phyloP scores from a whole-genome alignment of 2,797 vertebrate species.

The Falco biarmicus region DNA sequence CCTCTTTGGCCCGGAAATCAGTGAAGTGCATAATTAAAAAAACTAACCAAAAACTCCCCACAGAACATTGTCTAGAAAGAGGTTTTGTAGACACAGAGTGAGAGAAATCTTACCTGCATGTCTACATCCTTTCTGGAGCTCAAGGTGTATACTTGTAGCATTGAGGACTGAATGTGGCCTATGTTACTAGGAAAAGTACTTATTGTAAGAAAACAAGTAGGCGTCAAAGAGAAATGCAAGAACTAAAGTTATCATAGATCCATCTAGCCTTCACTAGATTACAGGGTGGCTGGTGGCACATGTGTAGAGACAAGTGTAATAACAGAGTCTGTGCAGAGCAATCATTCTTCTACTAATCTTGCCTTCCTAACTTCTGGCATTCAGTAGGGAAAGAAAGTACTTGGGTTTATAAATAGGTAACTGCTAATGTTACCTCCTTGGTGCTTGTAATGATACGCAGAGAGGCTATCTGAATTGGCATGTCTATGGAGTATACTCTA shows the following conservation, averaged over 20 bases:
- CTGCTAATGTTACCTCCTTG: conserved; percentile 3
- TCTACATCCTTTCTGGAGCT: neutral
- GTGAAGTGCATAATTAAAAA: neutral
- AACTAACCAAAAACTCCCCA: neutral
- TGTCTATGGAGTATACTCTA: neutral
- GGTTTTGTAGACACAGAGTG: neutral
- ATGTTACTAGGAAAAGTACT: conserved; percentile 1
- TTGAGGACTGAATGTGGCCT: neutral
- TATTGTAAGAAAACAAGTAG: conserved; percentile 17
- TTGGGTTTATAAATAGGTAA: conserved; percentile 35
- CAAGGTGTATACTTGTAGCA: neutral
- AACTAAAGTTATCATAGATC: conserved; percentile 41
- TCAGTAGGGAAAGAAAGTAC: neutral
- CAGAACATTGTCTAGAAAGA: neutral
- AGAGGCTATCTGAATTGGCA: neutral
- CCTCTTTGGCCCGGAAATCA: neutral
- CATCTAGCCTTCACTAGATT: conserved; percentile 51
- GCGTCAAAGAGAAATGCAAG: conserved; percentile 41
- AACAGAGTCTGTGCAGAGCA: conserved; percentile 48
- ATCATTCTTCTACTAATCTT: conserved; percentile 49
- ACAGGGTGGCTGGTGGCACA: conserved; percentile 48
- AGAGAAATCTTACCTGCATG: neutral
- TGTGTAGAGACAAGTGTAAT: conserved; percentile 58
- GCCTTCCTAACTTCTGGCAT: neutral
- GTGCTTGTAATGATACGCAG: neutral